These are phyloP conservation scores for Oncopodura yosiiana DNA, from an alignment of 1,140 invertebrate species.

Conservation along the genomic window DNA sequence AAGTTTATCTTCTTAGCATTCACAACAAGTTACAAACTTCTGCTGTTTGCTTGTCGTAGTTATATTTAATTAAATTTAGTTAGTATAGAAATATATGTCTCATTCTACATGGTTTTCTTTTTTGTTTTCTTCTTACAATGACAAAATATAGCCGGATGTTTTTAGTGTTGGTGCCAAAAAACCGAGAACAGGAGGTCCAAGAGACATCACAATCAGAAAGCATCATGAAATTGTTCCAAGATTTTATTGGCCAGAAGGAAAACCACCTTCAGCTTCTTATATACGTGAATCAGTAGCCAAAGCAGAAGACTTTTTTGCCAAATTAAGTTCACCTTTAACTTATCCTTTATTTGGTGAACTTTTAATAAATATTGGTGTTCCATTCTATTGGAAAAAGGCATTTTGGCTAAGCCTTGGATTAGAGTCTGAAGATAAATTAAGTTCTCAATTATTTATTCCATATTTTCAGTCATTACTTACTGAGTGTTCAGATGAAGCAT, in stretches of 20 bases:
- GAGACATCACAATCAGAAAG: no score
- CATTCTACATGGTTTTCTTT: no score
- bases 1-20: no score
- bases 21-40: no score
- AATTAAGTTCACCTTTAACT: slow-evolving; percentile 8
- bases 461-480: slow-evolving; percentile 33
- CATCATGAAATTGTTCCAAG: slow-evolving; percentile 26
- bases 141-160: no score
- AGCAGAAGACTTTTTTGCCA: slow-evolving; percentile 19
- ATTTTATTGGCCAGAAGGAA: slow-evolving; percentile 32
- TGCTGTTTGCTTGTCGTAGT: no score
- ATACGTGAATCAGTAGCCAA: slow-evolving; percentile 17
- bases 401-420: slow-evolving; percentile 77
- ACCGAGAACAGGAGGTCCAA: no score
- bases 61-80: no score
- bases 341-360: slow-evolving; percentile 25
- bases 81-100: no score
- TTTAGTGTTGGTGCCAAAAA: no score
- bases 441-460: slow-evolving; percentile 12
- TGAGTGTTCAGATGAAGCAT: slow-evolving; percentile 82
- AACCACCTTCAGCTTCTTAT: slow-evolving; percentile 2
- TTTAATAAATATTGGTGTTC: slow-evolving; percentile 44
- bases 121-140: no score
- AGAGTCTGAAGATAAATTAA: slow-evolving; percentile 35
- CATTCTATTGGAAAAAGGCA: slow-evolving; percentile 90